Conservation (phyloP, 2,888 invertebrate species). For the Chrysina gloriosa region DNA sequence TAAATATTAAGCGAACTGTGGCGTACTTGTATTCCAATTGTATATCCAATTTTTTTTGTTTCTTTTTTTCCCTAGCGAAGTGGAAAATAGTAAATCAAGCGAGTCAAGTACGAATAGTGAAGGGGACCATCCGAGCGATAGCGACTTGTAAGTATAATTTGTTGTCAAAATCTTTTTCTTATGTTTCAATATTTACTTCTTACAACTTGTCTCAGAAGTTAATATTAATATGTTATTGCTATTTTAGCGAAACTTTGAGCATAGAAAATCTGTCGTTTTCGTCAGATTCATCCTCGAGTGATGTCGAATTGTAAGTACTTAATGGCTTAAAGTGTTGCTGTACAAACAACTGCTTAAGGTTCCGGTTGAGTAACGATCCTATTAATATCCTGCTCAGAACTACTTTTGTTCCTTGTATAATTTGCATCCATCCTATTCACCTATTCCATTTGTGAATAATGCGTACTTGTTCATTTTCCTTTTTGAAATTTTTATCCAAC, state of each 20-base stretch:
- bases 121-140: background rate
- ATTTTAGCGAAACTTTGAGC: conserved; percentile 29
- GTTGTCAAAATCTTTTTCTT: background rate
- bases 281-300: conserved; percentile 41
- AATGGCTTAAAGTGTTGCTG: no score
- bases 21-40: background rate
- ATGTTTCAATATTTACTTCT: background rate
- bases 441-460: no score
- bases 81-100: background rate
- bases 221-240: background rate
- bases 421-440: no score
- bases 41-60: no score
- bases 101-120: background rate
- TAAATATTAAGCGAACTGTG: background rate
- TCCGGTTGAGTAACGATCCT: no score
- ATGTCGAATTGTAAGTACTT: conserved; percentile 52
- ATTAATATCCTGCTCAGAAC: no score
- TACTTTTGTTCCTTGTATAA: no score
- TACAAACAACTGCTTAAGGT: no score
- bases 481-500: no score
- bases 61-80: background rate
- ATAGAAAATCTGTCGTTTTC: conserved; percentile 1
- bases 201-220: no score
- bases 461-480: no score
- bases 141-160: conserved; percentile 14